Base-by-base conservation (phyloP, 2,113 vertebrate genomes). In the Agelaius phoeniceus region DNA sequence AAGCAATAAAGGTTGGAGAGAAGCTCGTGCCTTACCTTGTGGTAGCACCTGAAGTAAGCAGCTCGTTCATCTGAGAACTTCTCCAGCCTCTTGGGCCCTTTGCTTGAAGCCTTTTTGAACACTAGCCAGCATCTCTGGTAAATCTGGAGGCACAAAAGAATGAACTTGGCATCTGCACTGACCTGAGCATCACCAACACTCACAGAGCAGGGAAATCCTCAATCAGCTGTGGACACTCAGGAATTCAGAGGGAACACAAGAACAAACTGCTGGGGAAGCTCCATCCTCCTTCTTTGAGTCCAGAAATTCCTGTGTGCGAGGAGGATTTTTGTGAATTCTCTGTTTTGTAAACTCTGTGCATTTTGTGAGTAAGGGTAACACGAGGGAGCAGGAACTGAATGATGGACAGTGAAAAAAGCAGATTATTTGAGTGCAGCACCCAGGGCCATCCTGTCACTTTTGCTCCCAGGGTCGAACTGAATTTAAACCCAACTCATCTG, bases 51-150 rank as follows among this genome's bases (percentile, higher is more conserved):
- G 66, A 98, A 98, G 83, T 98, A 98, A 3, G 98, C 98, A 41
- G 98, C 98, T 51, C 98, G 98, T 31, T 99, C 98, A 87, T 98
- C 98, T 8, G 98, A 98, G 97, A 98, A 99, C 67, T 98, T 98
- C 96, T 99, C 98, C 95, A 99, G 97, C 87, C 98, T 97, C 90
- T 98, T 98, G 26, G 98, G 98, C 52, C 98, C 98, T 96, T 98
- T 98, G 96, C 98, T 98, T 22, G 98, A 99, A 54, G 98, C 98
- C 35, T 98, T 99, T 97, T 98, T 98, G 96, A 98, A 98, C 37
- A 99, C 98, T 26, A 99, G 68, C 98, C 98, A 99, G 89, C 98
- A 99, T 83, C 98, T 97, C 44, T 98, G 98, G 96, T 98, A 98
- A 95, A 99, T 98, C 98, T 99, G 93, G 65, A 92, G 97, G 67